Percentiles rank a stretch among this genome's conserved stretches.
These are phyloP conservation scores for Strigamia crassipes DNA, from an alignment of 2,888 invertebrate genomes.

Conservation along the genomic window DNA sequence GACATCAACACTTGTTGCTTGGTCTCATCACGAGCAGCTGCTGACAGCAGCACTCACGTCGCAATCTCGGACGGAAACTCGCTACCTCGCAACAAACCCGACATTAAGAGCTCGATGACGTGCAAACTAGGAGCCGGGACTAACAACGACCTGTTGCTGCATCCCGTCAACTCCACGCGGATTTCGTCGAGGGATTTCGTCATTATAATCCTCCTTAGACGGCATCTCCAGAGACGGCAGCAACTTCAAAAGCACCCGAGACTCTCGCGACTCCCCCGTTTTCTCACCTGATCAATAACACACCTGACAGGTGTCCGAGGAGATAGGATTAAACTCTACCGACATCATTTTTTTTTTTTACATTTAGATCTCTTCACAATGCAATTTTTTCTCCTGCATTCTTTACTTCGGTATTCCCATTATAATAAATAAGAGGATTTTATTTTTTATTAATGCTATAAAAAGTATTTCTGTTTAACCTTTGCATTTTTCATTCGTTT, in stretches of 20 bases:
- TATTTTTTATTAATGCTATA: neutral
- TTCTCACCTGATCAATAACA: slow-evolving; percentile 12
- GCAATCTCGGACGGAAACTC: neutral
- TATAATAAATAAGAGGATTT: neutral
- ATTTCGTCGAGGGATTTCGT: neutral
- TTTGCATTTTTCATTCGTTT: neutral
- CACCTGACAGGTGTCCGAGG: slow-evolving; percentile 27
- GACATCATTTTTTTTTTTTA: neutral
- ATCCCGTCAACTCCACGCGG: neutral
- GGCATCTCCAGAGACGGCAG: neutral
- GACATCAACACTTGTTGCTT: slow-evolving; percentile 24
- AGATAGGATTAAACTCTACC: slow-evolving; percentile 21
- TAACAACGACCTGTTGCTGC: neutral
- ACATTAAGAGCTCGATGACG: neutral
- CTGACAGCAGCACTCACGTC: slow-evolving; percentile 2
- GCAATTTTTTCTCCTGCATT: neutral
- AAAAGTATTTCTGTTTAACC: neutral
- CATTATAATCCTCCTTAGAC: neutral
- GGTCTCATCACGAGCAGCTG: neutral
- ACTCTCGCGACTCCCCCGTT: neutral
- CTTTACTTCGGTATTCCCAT: neutral
- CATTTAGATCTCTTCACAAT: neutral
- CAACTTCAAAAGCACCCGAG: slow-evolving; percentile 23
- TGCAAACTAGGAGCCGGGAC: neutral
- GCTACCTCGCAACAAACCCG: neutral